Evolutionary conservation across 2,113 vertebrate species (phyloP).

Genomic region (Eleginops maclovinus): DNA sequence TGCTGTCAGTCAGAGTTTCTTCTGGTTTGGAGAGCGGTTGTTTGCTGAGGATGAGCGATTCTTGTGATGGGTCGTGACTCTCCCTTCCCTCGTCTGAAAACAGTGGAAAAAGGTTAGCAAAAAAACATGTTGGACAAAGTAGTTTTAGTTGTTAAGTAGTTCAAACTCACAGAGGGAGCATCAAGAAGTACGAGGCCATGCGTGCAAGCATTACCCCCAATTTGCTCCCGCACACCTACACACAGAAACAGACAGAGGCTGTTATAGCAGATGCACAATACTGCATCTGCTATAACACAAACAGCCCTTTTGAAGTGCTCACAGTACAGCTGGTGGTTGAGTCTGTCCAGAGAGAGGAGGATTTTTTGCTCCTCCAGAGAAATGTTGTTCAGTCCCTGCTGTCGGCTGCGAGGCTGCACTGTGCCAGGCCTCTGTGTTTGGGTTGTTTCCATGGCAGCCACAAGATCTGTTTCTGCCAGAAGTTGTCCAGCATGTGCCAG

Average conservation of each 20-base stretch:
- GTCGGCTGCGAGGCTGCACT: slow-evolving; percentile 36
- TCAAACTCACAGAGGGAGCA: slow-evolving; percentile 83
- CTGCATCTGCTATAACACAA: background rate
- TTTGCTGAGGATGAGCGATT: slow-evolving; percentile 65
- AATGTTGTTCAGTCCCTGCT: slow-evolving; percentile 69
- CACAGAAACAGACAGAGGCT: background rate
- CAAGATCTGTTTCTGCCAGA: slow-evolving; percentile 73
- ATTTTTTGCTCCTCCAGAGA: slow-evolving; percentile 90
- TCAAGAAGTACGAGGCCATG: slow-evolving; percentile 76
- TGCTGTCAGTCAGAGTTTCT: slow-evolving; percentile 74
- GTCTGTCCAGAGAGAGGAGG: slow-evolving; percentile 87
- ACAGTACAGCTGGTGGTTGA: slow-evolving; percentile 89
- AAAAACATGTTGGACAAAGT: background rate
- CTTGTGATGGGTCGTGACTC: slow-evolving; percentile 48
- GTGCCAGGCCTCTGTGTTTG: slow-evolving; percentile 63
- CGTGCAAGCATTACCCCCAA: slow-evolving; percentile 52
- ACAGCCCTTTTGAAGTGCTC: slow-evolving; percentile 61
- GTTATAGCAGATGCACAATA: slow-evolving; percentile 13
- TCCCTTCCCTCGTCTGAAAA: slow-evolving; percentile 66
- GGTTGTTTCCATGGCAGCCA: slow-evolving; percentile 74
- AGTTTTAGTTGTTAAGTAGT: background rate
- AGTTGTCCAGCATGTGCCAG: slow-evolving; percentile 68
- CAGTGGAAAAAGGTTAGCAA: background rate
- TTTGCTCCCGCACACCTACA: slow-evolving; percentile 86
- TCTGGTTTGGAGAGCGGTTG: slow-evolving; percentile 61